Base-by-base conservation (phyloP, 2,113 vertebrate genomes). In the Prochilodus magdalenae region DNA sequence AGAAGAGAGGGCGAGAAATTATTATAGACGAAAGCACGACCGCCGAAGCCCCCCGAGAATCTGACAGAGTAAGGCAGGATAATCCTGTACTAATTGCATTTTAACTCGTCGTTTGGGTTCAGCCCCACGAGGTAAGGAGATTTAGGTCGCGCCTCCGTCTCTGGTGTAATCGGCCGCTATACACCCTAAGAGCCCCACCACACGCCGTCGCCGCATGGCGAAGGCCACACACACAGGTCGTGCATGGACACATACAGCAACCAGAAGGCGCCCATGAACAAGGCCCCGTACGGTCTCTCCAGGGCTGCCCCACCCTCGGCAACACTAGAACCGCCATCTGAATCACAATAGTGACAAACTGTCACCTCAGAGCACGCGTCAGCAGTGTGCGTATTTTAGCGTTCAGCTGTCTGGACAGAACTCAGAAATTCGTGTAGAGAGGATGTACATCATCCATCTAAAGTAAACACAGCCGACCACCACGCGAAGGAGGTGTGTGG, bases 81-180 rank as follows among this genome's bases (percentile, higher is more conserved):
- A 96, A 96, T 95, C 94, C 93, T 72, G 84, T 89, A n/a, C 89
- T 95, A 96, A 96, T 95, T 95, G 93, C 94, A n/a, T 93, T 95
- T 95, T 95, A 92, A 90, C 90, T 92, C 90, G 91, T 92, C 91
- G n/a, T n/a, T 89, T 92, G 89, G 91, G 91, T 90, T 91, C 88
- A 90, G 84, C n/a, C n/a, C n/a, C n/a, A n/a, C n/a, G n/a, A n/a
- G 88, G 73, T 95, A 96, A 96, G 94, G 94, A 94, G 95, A 95
- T 96, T 95, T 93, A 84, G 89, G 89, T 93, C n/a, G 88, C 90
- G n/a, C n/a, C n/a, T n/a, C n/a, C n/a, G n/a, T 94, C 92, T 92
- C 93, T 90, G 92, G 94, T n/a, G 94, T 91, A 92, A 93, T 94
- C 77, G 92, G 78, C 92, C 88, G 93, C 93, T 94, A 94, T 94